phyloP scores from a whole-genome alignment of 2,888 invertebrate genomes.

The Poecilus cupreus region DNA sequence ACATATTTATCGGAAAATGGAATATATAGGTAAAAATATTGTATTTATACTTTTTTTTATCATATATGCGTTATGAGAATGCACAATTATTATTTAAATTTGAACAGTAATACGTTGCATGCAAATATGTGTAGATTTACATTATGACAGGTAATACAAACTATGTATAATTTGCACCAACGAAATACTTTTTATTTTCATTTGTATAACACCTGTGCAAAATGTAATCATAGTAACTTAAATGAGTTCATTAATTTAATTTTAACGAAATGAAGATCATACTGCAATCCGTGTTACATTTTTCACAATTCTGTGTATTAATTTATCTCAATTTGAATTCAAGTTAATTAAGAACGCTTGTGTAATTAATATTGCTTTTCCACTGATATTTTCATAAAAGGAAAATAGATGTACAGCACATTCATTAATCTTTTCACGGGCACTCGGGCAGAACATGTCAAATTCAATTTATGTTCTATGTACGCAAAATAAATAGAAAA shows the following conservation, averaged over 20 bases:
- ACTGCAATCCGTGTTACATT: slow-evolving; percentile 38
- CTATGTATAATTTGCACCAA: neutral
- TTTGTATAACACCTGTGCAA: slow-evolving; percentile 2
- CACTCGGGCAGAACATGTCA: slow-evolving; percentile 6
- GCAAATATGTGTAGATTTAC: neutral
- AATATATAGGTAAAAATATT: neutral
- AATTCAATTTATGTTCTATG: slow-evolving; percentile 29
- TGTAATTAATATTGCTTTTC: slow-evolving; percentile 47
- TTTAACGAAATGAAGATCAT: slow-evolving; percentile 1
- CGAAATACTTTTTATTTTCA: neutral
- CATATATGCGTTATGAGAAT: neutral
- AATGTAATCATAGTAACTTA: neutral
- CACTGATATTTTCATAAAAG: slow-evolving; percentile 38
- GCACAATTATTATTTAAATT: neutral
- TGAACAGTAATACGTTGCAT: neutral
- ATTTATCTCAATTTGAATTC: slow-evolving; percentile 47
- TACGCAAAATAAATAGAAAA: neutral
- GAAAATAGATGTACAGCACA: slow-evolving; percentile 25
- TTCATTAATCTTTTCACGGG: slow-evolving; percentile 42
- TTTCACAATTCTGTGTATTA: slow-evolving; percentile 41
- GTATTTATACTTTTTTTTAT: neutral
- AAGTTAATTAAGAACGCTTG: slow-evolving; percentile 39
- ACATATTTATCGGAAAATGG: neutral
- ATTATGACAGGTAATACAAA: neutral
- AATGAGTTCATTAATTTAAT: slow-evolving; percentile 35